Evolutionary conservation across 30 jellyfish, hydroid and myxozoan species (phyloP).

Genomic region (Pelagia noctiluca): DNA sequence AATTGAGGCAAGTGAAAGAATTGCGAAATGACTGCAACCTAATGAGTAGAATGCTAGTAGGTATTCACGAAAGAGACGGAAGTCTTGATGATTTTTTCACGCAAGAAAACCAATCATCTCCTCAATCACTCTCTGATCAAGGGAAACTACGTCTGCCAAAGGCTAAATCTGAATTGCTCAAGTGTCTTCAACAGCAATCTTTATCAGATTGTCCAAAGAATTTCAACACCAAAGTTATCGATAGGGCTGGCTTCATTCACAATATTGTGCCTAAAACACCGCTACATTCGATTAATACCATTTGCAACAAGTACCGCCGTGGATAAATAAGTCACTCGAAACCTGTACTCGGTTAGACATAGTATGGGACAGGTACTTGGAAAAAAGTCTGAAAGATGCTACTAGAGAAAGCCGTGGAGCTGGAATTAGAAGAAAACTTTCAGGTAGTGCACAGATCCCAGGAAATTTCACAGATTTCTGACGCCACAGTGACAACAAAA

Average conservation of each 20-base stretch:
- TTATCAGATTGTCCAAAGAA: neutral
- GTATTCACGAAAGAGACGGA: neutral
- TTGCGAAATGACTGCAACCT: slow-evolving; percentile 5
- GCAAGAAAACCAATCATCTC: slow-evolving; percentile 15
- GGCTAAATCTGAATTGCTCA: neutral
- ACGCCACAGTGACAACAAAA: slow-evolving; percentile 20
- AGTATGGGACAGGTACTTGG: slow-evolving; percentile 14
- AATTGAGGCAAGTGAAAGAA: slow-evolving; percentile 17
- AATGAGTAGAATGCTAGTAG: slow-evolving; percentile 12
- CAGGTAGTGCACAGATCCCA: neutral
- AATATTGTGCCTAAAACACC: neutral
- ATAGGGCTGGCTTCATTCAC: slow-evolving; percentile 4
- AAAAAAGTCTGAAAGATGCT: slow-evolving; percentile 4
- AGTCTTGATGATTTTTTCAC: slow-evolving; percentile 18
- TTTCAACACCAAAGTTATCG: neutral
- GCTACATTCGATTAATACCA: slow-evolving; percentile 1
- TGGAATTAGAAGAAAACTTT: neutral
- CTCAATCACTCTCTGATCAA: slow-evolving; percentile 10
- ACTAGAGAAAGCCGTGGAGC: slow-evolving; percentile 28
- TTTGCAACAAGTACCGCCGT: neutral
- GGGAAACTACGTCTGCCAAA: neutral
- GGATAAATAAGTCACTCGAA: neutral
- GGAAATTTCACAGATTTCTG: neutral
- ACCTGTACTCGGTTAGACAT: slow-evolving; percentile 16
- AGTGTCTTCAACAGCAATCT: neutral